Percentiles rank a stretch among this genome's conserved stretches.
These are phyloP conservation scores for Morelia viridis DNA, from an alignment of 2,797 vertebrate genomes.

Conservation along the genomic window DNA sequence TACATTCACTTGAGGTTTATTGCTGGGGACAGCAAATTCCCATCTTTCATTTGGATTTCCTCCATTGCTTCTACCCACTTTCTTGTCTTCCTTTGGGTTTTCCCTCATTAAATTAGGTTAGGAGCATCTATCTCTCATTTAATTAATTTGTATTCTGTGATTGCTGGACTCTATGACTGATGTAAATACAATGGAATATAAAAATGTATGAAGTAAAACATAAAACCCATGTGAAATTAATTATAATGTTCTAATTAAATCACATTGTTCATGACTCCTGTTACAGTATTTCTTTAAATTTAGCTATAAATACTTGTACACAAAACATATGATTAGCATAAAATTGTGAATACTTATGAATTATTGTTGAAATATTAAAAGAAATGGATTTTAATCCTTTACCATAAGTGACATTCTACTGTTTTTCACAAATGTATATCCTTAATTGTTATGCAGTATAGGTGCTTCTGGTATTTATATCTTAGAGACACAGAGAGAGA, in stretches of 20 bases:
- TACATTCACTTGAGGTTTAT: not conserved
- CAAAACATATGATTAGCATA: not conserved
- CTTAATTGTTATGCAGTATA: not conserved
- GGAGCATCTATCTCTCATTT: not conserved
- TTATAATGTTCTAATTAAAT: not conserved
- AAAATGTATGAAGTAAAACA: not conserved
- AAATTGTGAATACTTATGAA: not conserved
- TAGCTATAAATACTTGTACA: not conserved
- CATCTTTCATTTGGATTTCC: not conserved
- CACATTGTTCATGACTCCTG: not conserved
- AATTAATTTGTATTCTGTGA: not conserved
- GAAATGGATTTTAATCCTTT: not conserved
- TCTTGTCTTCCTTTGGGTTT: not conserved
- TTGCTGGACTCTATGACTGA: not conserved
- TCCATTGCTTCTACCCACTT: not conserved
- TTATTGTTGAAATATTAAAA: not conserved
- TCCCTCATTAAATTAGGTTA: not conserved
- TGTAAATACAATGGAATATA: not conserved
- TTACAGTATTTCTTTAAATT: not conserved
- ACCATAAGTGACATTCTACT: not conserved
- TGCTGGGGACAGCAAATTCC: not conserved
- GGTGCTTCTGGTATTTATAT: not conserved
- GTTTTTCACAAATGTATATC: not conserved
- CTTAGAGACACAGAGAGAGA: not conserved
- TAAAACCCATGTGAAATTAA: not conserved